Base-by-base conservation (phyloP, 2,113 vertebrate genomes). In the Tricholaema leucomelas region DNA sequence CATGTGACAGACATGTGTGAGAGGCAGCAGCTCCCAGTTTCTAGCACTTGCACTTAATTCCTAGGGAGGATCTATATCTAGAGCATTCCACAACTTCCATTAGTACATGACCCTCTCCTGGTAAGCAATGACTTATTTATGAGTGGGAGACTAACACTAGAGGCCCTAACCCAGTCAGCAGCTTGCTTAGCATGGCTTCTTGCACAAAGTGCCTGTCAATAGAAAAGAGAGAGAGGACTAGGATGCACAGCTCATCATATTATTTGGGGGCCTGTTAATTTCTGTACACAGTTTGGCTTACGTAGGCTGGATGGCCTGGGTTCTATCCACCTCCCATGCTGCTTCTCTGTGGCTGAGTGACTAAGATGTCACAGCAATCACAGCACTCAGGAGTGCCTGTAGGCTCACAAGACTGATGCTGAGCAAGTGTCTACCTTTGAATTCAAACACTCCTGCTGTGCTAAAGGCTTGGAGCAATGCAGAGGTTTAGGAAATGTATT, bases 1-100 rank as follows among this genome's bases (percentile, higher is more conserved):
- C 0, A 0, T 15, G 9, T 44, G 35, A 10, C 27, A 38, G 64
- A 18, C 21, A 3, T 15, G n/a, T 27, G 36, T 30, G 42, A 69
- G 33, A 55, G 48, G 36, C n/a, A 85, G 44, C 6, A 4, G 17
- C 21, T 76, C 28, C 46, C 25, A 5, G 10, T 24, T 90, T 67
- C 28, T 27, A 19, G 25, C 28, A 28, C 2, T 4, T 35, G 6
- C 40, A 40, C 18, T 69, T 27, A 42, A 52, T 50, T 73, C 74
- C n/a, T 17, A 61, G 79, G 28, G 52, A 65, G 14, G 15, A 6
- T 66, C n/a, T 72, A 60, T 19, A 46, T 23, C 21, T 58, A 55
- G 63, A 82, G 35, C 30, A 74, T 81, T 48, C 73, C 70, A 11
- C 24, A 71, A 4, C 18, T 74, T 61, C 19, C 8, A 2, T 17